Base-by-base conservation (phyloP, 35 echinoderm and acorn worm genomes). In the Diadema setosum region DNA sequence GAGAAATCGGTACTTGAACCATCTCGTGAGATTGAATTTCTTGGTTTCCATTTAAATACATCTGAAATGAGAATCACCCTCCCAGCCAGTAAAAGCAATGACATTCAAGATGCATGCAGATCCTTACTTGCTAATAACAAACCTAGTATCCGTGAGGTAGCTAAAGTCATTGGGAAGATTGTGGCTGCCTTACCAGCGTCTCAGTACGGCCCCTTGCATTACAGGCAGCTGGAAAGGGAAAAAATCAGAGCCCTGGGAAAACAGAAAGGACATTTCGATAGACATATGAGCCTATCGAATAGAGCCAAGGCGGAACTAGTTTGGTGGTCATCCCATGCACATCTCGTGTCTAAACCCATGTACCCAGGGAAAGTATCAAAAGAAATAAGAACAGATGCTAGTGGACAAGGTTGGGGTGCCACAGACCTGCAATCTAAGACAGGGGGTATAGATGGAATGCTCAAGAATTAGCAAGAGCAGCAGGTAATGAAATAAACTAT, bases 141-240 rank as follows among this genome's bases (percentile, higher is more conserved):
- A n/a, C n/a, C n/a, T n/a, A n/a, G n/a, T n/a, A n/a, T n/a, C n/a
- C n/a, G n/a, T n/a, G n/a, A 83, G 23, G 74, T 87, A 35, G 91
- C 94, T 3, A 75, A 21, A 31, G 58, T 83, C 20, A 87, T 93
- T 34, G 90, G 94, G 12, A 93, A 93, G 41, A 9, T 93, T 30
- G 86, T 97, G 70, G 89, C 86, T 12, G 27, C 89, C 45, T 89
- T 96, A 21, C 90, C 89, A 45, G 94, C 89, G 12, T 73, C 37
- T 0, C 74, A 93, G 48, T 90, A 90, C 93, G 90, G 95, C 2
- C 90, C 87, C 35, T 56, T 97, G 46, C 70, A 93, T 67, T 97
- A 97, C 42, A 42, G 91, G 39, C 42, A 44, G 14, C 39, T 97
- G 20, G 91, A 97, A 61, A 90, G 49, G 39, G 86, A 85, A 0